Evolutionary conservation across 2,113 vertebrate species (phyloP).

Genomic region (Mixornis gularis): DNA sequence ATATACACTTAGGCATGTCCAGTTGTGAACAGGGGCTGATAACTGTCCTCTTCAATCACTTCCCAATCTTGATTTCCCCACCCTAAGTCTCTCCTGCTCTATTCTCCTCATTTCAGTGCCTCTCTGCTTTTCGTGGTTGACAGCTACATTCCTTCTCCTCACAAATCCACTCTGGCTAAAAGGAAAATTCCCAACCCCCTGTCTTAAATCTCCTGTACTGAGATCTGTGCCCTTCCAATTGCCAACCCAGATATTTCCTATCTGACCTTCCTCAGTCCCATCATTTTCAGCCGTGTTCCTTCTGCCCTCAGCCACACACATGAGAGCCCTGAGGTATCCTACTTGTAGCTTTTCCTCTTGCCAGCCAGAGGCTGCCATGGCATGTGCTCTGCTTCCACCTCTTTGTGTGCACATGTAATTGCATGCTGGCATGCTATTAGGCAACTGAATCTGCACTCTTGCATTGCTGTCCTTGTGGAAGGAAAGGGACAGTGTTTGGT

Average conservation of each 20-base stretch:
- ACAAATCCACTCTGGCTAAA: not conserved
- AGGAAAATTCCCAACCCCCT: not conserved
- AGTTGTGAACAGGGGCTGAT: not conserved
- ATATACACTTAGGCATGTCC: accelerated
- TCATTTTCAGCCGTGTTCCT: not conserved
- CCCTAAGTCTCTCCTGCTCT: not conserved
- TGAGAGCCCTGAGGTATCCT: not conserved
- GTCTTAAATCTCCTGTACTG: not conserved
- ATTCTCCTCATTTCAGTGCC: not conserved
- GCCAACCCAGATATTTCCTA: not conserved
- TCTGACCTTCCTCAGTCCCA: not conserved
- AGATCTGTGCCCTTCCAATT: not conserved
- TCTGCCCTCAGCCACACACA: not conserved
- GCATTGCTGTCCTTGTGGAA: not conserved
- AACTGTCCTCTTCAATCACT: not conserved
- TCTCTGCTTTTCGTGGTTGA: not conserved
- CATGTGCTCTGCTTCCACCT: not conserved
- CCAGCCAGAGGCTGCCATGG: not conserved
- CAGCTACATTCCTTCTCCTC: not conserved
- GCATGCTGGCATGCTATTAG: not conserved
- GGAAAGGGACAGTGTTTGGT: not conserved
- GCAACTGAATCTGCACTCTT: not conserved
- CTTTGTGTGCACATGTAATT: accelerated
- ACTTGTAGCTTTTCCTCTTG: not conserved
- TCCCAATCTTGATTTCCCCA: not conserved